Base-by-base conservation (phyloP, 37 sponge, comb jelly and placozoan genomes). In the Cliona cf. orientalis region DNA sequence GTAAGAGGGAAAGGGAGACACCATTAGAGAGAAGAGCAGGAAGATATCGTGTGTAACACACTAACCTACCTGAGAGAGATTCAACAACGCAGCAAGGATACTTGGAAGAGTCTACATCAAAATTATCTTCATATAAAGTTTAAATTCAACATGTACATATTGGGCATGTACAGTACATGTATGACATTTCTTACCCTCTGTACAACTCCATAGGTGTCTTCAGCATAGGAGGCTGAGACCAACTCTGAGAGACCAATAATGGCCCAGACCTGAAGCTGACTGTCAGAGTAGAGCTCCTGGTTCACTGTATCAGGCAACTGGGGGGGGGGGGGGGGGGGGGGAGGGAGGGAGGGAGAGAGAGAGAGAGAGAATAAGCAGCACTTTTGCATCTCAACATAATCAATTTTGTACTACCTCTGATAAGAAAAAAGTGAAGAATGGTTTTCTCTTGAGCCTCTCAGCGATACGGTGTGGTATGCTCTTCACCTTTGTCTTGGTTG, bases 121-220 rank as follows among this genome's bases (percentile, higher is more conserved):
- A 42, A 26, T 28, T 7, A 72, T 12, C 9, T 1, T 29, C 2
- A 42, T 23, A 43, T 21, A 31, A 19, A 66, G 66, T 38, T 31
- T 31, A 4, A 66, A 19, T 5, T 2, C 5, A 36, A 35, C 37
- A 31, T 4, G 37, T 49, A 19, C 53, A 19, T 19, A 9, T 19
- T 14, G 53, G 14, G 53, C 53, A 49, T 49, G 9, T 49, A 49
- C 14, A 14, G 14, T 49, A 49, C 53, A 36, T 45, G 6, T 28
- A 40, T 9, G 7, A 35, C 11, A 26, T 25, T 12, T 33, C 87
- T 82, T 74, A 87, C 92, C 53, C 84, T 83, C 69, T 92, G 93
- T 0, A 92, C 93, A 28, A 88, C 89, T 56, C 93, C 93, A 81
- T 81, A 92, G 7, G 38, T 69, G 53, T 92, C 93, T 35, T 92